These are phyloP conservation scores for Lacanobia oleracea DNA, from an alignment of 2,888 invertebrate genomes.

Conservation along the genomic window DNA sequence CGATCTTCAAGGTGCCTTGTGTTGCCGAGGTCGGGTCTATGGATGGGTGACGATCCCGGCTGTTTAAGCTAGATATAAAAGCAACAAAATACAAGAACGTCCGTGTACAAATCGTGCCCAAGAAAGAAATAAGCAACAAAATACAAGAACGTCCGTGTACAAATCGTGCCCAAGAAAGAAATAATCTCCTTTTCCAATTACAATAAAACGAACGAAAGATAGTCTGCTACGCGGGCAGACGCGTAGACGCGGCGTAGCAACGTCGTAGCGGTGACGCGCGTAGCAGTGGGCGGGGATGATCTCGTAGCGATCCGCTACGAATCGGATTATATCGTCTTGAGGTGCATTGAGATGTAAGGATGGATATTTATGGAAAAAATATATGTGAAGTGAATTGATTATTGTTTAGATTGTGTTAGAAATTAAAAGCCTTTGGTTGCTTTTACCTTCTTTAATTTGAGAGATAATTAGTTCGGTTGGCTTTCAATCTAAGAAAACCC, in stretches of 20 bases:
- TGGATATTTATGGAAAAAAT: not conserved
- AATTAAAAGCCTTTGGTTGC: not conserved
- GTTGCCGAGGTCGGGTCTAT: not conserved
- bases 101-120: constrained; percentile 13
- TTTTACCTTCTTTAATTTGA: not conserved
- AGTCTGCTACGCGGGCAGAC: constrained; percentile 20
- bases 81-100: not conserved
- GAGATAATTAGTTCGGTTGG: not conserved
- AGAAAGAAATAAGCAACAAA: constrained; percentile 2
- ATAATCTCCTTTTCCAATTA: constrained; percentile 35
- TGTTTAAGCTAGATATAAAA: not conserved
- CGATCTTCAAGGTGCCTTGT: not conserved
- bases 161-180: constrained; percentile 9
- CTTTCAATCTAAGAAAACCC: not conserved
- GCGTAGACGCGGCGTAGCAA: constrained; percentile 46
- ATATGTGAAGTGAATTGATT: not conserved
- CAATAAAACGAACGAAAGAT: constrained; percentile 24
- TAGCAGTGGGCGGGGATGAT: constrained; percentile 22
- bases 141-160: not conserved
- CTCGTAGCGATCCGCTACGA: constrained; percentile 43
- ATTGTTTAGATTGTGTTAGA: too few relatives aligned
- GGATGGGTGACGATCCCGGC: not conserved
- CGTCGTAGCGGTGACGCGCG: constrained; percentile 28
- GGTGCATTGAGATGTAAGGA: too few relatives aligned
- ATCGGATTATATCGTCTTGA: not conserved